Evolutionary conservation across 2,797 vertebrate genomes (phyloP).

Genomic region (Fratercula arctica): DNA sequence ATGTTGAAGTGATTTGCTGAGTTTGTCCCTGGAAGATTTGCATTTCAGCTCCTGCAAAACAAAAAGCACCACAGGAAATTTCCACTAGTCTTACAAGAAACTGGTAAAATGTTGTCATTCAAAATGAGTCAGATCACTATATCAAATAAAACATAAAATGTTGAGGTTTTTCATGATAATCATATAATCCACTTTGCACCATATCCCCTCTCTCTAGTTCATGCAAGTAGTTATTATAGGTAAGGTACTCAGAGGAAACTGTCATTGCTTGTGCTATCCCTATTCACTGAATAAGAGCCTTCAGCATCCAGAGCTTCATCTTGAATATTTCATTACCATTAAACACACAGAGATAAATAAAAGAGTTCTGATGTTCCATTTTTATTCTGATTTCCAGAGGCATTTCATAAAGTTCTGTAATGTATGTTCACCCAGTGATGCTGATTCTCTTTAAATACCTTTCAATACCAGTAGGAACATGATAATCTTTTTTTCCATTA

Average conservation of each 20-base stretch:
- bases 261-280: not conserved
- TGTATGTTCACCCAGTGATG: not conserved
- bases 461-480: not conserved
- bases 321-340: not conserved
- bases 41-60: not conserved
- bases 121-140: not conserved
- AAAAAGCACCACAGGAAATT: not conserved
- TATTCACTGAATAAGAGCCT: not conserved
- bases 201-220: not conserved
- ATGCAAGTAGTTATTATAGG: not conserved
- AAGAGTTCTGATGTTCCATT: not conserved
- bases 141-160: not conserved
- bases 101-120: not conserved
- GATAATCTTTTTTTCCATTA: conserved; percentile 10
- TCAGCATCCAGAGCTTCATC: not conserved
- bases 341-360: not conserved
- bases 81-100: not conserved
- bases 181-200: not conserved
- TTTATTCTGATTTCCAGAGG: conserved; percentile 33
- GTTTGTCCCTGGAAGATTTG: not conserved
- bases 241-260: not conserved
- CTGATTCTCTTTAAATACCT: conserved; percentile 12
- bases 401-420: conserved; percentile 4
- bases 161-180: not conserved
- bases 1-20: not conserved